phyloP scores from a whole-genome alignment of 2,888 invertebrate species.

The Rapana venosa region DNA sequence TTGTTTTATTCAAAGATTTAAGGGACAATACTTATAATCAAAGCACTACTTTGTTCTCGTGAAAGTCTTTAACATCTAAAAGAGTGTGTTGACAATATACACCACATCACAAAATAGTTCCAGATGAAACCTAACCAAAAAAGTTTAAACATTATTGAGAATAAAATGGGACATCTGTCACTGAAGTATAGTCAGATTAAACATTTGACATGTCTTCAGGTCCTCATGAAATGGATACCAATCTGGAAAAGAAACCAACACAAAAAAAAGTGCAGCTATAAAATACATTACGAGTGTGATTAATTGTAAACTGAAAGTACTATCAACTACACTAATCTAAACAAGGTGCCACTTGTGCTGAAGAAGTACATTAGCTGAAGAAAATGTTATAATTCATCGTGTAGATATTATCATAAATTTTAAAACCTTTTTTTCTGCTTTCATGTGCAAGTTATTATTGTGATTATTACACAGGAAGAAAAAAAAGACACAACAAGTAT shows the following conservation, averaged over 20 bases:
- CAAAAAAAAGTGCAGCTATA: not conserved
- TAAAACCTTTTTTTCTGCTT: not conserved
- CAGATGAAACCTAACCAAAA: constrained; percentile 6
- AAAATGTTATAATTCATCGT: not conserved
- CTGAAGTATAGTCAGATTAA: not conserved
- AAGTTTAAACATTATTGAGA: not conserved
- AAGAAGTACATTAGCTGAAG: not conserved
- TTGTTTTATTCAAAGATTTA: constrained; percentile 29
- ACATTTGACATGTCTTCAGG: not conserved
- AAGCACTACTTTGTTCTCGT: constrained; percentile 27
- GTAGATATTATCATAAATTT: too few species aligned
- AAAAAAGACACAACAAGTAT: not conserved
- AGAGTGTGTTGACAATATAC: constrained; percentile 24
- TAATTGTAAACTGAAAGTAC: not conserved
- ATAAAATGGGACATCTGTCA: not conserved
- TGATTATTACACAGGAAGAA: not conserved
- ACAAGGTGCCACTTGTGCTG: constrained; percentile 8
- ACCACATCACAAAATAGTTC: constrained; percentile 24
- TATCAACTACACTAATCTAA: constrained; percentile 19
- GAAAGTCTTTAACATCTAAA: constrained; percentile 24
- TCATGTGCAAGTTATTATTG: not conserved
- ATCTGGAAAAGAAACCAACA: not conserved
- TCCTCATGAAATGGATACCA: not conserved
- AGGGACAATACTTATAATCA: constrained; percentile 28
- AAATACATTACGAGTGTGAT: not conserved